Evolutionary conservation across 2,113 vertebrate species (phyloP).

Genomic region (Castor canadensis): DNA sequence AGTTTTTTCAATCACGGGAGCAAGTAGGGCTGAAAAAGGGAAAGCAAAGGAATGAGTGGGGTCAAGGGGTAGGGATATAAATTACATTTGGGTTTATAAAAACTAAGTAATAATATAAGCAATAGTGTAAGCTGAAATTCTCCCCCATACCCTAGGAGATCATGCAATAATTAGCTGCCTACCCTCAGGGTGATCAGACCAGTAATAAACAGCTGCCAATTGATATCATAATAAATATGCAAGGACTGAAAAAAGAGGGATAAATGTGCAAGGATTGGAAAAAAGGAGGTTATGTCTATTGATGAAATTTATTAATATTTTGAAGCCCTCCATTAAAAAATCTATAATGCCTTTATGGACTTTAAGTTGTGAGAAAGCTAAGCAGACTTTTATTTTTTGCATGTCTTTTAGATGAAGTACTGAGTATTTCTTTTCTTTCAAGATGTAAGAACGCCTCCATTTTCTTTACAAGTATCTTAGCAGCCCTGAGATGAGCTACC

Average conservation of each 20-base stretch:
- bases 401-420: neutral
- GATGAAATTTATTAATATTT: neutral
- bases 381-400: neutral
- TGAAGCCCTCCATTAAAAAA: slow-evolving; percentile 16
- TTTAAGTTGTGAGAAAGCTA: neutral
- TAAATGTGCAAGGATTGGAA: neutral
- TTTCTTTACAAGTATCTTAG: neutral
- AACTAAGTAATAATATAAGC: no score
- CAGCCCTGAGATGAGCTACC: neutral
- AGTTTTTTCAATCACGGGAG: neutral
- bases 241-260: neutral
- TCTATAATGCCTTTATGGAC: neutral
- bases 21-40: neutral
- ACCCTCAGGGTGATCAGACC: neutral
- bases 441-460: neutral
- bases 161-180: neutral
- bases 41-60: neutral
- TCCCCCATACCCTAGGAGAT: neutral
- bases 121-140: neutral
- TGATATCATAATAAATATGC: neutral
- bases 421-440: neutral
- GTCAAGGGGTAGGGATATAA: neutral
- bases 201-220: neutral
- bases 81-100: neutral
- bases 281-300: neutral